Percentiles rank a stretch among this genome's conserved stretches.
These are phyloP conservation scores for Galago senegalensis DNA, from an alignment of 2,797 vertebrate genomes.

Conservation along the genomic window DNA sequence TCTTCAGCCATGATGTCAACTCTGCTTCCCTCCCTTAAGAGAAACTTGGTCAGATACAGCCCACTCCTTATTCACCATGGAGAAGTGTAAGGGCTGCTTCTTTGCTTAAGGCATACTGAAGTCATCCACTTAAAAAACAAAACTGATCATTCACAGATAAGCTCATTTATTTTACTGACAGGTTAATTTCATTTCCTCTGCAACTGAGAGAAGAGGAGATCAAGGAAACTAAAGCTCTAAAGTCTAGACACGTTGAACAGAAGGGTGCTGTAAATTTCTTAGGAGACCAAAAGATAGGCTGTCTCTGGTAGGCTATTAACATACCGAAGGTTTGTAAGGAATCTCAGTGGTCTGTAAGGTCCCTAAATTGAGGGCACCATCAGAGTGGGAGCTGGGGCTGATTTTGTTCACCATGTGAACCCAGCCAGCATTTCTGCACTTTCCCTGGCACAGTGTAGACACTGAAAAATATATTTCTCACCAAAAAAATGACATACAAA, in stretches of 20 bases:
- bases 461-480: constrained; percentile 37
- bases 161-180: neutral
- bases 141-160: neutral
- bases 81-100: neutral
- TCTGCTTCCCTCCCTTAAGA: neutral
- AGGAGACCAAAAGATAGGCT: neutral
- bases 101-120: neutral
- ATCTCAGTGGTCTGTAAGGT: neutral
- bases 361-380: neutral
- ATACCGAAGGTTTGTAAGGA: neutral
- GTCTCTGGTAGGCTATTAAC: neutral
- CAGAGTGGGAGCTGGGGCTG: neutral
- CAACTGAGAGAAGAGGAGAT: neutral
- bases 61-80: neutral
- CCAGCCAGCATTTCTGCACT: neutral
- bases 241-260: neutral
- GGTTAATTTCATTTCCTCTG: neutral
- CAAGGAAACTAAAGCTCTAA: neutral
- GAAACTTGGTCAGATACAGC: neutral
- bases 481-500: neutral
- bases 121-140: neutral
- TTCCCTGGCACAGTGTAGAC: neutral
- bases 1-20: neutral
- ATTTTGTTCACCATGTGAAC: neutral
- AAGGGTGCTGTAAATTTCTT: neutral